These are phyloP conservation scores for Lepidochrysops patricia DNA, from an alignment of 2,888 invertebrate genomes.

Conservation along the genomic window DNA sequence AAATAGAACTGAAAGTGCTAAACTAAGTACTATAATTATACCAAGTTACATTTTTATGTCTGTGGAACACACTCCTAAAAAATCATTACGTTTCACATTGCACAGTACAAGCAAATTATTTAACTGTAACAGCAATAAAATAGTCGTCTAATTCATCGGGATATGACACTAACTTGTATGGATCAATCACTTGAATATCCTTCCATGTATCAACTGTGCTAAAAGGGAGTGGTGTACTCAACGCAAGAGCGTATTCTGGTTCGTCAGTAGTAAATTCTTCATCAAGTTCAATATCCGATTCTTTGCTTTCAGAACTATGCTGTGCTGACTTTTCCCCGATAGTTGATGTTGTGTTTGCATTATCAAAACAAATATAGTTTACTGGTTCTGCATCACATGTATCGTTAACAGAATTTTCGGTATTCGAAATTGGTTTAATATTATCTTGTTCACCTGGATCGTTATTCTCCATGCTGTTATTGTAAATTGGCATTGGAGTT, in stretches of 20 bases:
- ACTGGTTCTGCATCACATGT: background rate
- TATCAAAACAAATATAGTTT: background rate
- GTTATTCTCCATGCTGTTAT: background rate
- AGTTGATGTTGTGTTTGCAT: background rate
- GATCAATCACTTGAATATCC: slow-evolving; percentile 20
- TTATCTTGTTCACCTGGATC: background rate
- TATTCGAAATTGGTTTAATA: background rate
- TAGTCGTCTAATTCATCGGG: slow-evolving; percentile 28
- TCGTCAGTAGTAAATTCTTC: slow-evolving; percentile 15
- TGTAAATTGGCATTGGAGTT: background rate
- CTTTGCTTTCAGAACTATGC: background rate
- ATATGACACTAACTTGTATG: slow-evolving; percentile 15
- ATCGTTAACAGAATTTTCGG: background rate
- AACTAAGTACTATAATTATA: too few species aligned
- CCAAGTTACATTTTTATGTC: too few species aligned
- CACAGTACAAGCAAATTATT: background rate
- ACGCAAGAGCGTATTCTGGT: slow-evolving; percentile 9
- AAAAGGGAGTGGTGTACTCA: slow-evolving; percentile 22
- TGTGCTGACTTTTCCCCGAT: background rate
- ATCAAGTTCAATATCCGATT: background rate
- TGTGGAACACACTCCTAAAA: too few species aligned
- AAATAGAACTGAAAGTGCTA: too few species aligned
- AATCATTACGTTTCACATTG: too few species aligned
- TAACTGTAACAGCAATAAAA: slow-evolving; percentile 21
- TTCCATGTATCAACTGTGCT: slow-evolving; percentile 18